phyloP scores from a whole-genome alignment of 1,140 invertebrate genomes.

The Amyelois transitella region DNA sequence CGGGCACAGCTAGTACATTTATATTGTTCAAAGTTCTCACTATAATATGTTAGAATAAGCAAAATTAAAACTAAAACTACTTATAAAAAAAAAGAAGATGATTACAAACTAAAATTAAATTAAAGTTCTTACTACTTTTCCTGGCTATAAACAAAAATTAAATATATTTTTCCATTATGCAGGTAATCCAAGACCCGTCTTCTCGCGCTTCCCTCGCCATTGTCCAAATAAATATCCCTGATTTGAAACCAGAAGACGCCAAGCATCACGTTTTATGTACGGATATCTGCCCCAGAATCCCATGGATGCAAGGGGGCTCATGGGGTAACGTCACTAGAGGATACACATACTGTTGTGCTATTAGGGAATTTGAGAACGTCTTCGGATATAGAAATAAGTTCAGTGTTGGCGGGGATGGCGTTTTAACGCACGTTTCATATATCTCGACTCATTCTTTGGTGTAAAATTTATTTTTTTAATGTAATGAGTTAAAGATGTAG shows the following conservation, averaged over 20 bases:
- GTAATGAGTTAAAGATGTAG: no score
- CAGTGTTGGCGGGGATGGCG: background rate
- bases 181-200: conserved; percentile 43
- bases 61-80: no score
- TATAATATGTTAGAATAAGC: no score
- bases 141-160: background rate
- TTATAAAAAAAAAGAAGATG: no score
- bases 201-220: conserved; percentile 36
- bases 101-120: no score
- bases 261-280: conserved; percentile 28
- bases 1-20: no score
- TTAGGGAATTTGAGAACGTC: conserved; percentile 36
- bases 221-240: conserved; percentile 50
- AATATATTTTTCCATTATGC: conserved; percentile 3
- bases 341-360: conserved; percentile 47
- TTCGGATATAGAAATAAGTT: conserved; percentile 19
- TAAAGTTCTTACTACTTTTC: no score
- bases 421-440: background rate
- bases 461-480: background rate
- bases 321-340: conserved; percentile 38
- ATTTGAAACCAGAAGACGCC: conserved; percentile 25
- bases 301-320: conserved; percentile 24
- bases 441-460: background rate
- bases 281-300: conserved; percentile 40
- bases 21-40: no score